A percentile compares a stretch with the other conserved stretches of the same genome.
Evolutionary conservation across 2,113 vertebrate species (phyloP).

Genomic region (Pomatostomus ruficeps): DNA sequence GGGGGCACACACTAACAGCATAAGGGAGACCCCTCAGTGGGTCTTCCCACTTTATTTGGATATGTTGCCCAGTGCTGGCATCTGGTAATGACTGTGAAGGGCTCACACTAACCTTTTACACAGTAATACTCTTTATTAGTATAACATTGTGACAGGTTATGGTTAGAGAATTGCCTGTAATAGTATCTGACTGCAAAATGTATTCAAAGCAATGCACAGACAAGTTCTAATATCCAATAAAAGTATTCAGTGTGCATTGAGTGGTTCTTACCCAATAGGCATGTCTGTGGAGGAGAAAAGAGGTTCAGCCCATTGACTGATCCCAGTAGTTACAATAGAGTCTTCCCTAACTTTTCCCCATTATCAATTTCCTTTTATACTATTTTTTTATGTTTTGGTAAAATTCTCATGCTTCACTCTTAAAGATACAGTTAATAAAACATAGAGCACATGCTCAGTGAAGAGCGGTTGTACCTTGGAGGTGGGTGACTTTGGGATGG

Average conservation of each 20-base stretch:
- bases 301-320: neutral
- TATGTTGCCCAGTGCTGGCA: neutral
- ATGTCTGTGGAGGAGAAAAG: neutral
- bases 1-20: neutral
- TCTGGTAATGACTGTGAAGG: neutral
- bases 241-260: neutral
- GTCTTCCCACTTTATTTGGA: neutral
- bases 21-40: neutral
- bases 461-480: too few species aligned
- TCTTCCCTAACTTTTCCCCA: neutral
- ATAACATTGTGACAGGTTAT: neutral
- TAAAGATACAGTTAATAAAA: neutral
- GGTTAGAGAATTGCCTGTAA: accelerated
- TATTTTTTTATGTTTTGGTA: neutral
- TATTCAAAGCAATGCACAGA: neutral
- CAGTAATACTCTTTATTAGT: neutral
- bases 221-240: neutral
- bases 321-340: neutral
- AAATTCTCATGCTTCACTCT: neutral
- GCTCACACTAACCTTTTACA: neutral
- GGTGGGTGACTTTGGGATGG: neutral
- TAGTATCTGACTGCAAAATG: neutral
- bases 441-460: neutral
- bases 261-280: neutral
- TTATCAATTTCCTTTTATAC: neutral